Base-by-base conservation (phyloP, 1,140 invertebrate genomes). In the Apis cerana region DNA sequence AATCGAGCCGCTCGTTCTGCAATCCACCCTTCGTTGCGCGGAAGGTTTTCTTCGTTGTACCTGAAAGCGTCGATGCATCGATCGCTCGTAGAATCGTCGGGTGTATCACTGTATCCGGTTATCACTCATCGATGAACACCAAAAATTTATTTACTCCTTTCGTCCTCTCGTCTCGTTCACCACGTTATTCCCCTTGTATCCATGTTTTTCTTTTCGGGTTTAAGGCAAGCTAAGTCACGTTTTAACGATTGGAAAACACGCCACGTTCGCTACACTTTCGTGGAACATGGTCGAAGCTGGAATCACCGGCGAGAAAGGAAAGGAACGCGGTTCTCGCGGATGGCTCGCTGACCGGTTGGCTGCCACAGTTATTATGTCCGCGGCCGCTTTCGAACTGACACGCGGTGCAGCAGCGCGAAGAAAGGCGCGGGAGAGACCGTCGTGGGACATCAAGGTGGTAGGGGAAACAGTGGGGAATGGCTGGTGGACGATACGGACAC, bases 351-450 rank as follows among this genome's bases (percentile, higher is more conserved):
- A 71, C 75, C 52, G 83, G 65, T 80, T 69, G 75, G 23, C 43
- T 85, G 87, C 85, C 87, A 85, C 87, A 85, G 80, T 82, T 88
- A 88, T 89, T 87, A 27, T 27, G 89, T 85, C 88, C 87, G 88
- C 88, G 89, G 89, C 80, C 88, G 89, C 88, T 89, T 91, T 88
- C 89, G 84, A 91, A 93, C 92, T 93, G 91, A 92, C 91, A 90
- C 88, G 89, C 87, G 89, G 88, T 85, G 80, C 71, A 85, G 88
- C 85, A 85, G 88, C 90, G 88, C 89, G 91, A 93, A 92, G 92
- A 93, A 93, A 93, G 92, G 92, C 90, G 91, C 92, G 92, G 90
- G 92, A 91, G 92, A 89, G 87, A 33, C 64, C 56, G 67, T 70
- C 69, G 78, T 86, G 75, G 87, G 65, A 80, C 76, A 80, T 75